Evolutionary conservation across 2,888 invertebrate genomes (phyloP), one percentile per base, ranked within the genome.

Genomic region (Taphrorychus bicolor): DNA sequence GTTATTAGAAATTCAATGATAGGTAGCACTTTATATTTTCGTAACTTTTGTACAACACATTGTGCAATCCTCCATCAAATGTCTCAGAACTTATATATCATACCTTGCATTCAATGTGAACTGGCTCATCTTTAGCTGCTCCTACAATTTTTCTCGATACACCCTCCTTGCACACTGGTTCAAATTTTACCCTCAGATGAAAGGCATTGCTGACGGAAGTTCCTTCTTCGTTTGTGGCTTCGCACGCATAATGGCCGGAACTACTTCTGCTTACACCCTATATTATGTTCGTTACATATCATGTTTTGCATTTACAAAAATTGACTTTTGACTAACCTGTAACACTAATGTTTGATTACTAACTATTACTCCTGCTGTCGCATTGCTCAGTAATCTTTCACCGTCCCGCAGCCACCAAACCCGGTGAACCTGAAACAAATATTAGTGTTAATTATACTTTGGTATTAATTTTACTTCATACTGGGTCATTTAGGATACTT

Each of bases 321-420:
- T n/a, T n/a, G n/a, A n/a, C n/a, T n/a, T n/a, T n/a, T n/a, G 5
- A 73, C 77, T 75, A 74, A 82, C 88, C 84, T 93, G 93, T 51
- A 93, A 85, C 0, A 93, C 92, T 66, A 93, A 83, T 73, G 91
- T 92, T 82, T 93, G 93, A 82, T 93, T 92, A 78, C 91, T 91
- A 71, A 93, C 88, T 66, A 93, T 89, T 52, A 92, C 88, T 2
- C 92, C 92, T n/a, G 88, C 87, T 5, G 89, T 88, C 4, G 88
- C 85, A 77, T 91, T 92, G 75, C 91, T 91, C 75, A 87, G 84
- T 58, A 90, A 81, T 71, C 86, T 83, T 73, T 86, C 86, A 66
- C 91, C 91, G 89, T 93, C 86, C 52, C 80, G 71, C 48, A 82
- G 73, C 76, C 81, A 79, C 80, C 80, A 81, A 21, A 82, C 82